Evolutionary conservation across 2,888 invertebrate genomes (phyloP).

Genomic region (Drosophila austrosaltans): DNA sequence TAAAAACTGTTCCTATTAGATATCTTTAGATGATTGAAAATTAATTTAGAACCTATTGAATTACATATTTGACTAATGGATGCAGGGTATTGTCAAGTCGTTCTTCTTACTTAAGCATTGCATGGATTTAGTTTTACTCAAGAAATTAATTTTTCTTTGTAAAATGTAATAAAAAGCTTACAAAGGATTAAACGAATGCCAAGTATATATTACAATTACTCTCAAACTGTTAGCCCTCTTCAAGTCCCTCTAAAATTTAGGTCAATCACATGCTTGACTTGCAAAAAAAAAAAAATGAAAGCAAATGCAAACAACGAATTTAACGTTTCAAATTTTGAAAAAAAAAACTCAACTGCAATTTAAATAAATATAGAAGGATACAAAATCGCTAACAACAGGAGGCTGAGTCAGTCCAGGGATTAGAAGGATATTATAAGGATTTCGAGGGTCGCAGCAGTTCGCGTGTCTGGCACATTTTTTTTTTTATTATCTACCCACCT

Average conservation of each 20-base stretch:
- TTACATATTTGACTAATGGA: too few relatives aligned
- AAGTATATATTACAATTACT: neutral
- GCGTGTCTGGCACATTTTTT: constrained; percentile 69
- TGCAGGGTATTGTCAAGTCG: too few relatives aligned
- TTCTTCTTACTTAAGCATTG: too few relatives aligned
- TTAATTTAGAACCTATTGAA: too few relatives aligned
- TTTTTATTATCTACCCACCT: constrained; percentile 43
- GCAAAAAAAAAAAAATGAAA: constrained; percentile 27
- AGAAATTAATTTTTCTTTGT: too few relatives aligned
- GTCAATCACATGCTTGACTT: constrained; percentile 73
- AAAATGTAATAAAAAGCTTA: neutral
- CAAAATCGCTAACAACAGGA: constrained; percentile 38
- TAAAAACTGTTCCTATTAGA: too few relatives aligned
- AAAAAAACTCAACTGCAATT: constrained; percentile 37
- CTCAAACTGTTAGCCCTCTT: neutral
- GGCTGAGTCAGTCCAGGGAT: constrained; percentile 44
- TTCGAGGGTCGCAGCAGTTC: constrained; percentile 60
- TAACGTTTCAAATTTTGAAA: constrained; percentile 15
- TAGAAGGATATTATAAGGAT: constrained; percentile 56
- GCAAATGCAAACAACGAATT: constrained; percentile 42
- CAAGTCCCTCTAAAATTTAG: constrained; percentile 37
- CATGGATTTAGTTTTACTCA: too few relatives aligned
- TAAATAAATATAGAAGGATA: constrained; percentile 39
- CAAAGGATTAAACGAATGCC: too few relatives aligned
- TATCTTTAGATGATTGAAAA: too few relatives aligned